A percentile compares a stretch with the other conserved stretches of the same genome.
phyloP scores from a whole-genome alignment of 2,113 vertebrate genomes.

The Rhinoderma darwinii region DNA sequence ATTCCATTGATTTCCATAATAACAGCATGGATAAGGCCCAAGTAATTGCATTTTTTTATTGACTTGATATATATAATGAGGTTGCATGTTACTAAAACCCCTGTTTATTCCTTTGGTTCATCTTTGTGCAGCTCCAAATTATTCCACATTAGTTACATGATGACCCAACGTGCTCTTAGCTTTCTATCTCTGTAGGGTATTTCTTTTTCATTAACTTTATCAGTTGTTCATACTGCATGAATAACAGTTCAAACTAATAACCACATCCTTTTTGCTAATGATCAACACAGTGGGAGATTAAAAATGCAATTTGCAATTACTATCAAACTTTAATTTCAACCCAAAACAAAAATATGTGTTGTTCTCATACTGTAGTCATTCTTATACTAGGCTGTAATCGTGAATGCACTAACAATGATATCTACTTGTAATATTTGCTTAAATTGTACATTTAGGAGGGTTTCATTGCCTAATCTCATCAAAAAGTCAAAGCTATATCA shows the following conservation, averaged over 20 bases:
- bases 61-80: background rate
- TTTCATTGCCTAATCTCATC: slow-evolving; percentile 28
- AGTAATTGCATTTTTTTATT: background rate
- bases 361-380: background rate
- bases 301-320: slow-evolving; percentile 7
- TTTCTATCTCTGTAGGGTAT: slow-evolving; percentile 13
- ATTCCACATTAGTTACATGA: slow-evolving; percentile 31
- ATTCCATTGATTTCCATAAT: background rate
- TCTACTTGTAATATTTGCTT: slow-evolving; percentile 27
- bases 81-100: background rate
- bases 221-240: background rate
- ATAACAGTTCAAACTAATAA: slow-evolving; percentile 1
- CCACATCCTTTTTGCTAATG: slow-evolving; percentile 7
- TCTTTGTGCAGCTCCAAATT: slow-evolving; percentile 9
- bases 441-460: slow-evolving; percentile 26
- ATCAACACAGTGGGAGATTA: slow-evolving; percentile 26
- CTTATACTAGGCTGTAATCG: background rate
- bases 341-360: slow-evolving; percentile 1
- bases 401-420: slow-evolving; percentile 12
- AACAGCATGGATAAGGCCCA: background rate
- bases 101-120: background rate
- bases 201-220: slow-evolving; percentile 32
- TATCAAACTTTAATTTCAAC: background rate
- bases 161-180: slow-evolving; percentile 21
- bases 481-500: background rate